Evolutionary conservation across 2,113 vertebrate species (phyloP), one percentile per base, ranked within the genome.

Genomic region (Microtus oregoni): DNA sequence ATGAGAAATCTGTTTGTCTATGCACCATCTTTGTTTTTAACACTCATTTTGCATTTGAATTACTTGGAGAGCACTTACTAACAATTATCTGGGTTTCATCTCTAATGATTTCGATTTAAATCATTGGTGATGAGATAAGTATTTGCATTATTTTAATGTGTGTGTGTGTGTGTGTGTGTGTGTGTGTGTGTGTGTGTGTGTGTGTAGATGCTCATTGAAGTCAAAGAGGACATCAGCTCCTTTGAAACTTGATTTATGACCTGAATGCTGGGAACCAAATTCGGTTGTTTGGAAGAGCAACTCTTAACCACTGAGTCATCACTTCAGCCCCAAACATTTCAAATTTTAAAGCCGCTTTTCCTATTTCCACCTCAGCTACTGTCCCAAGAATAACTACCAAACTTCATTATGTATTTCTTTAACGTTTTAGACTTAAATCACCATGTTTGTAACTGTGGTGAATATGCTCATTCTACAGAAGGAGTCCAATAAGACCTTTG

Each of bases 1-100:
- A 41, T 77, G 7, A 95, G 41, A 41, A 94, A 95, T 47, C 47
- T 97, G 13, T 52, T 52, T 52, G 52, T 52, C 52, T 52, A 52
- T 52, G 52, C 52, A 52, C 52, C 52, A 52, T 52, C 52, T 52
- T 52, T 52, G 52, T 14, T 52, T 52, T 52, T 52, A 52, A 52
- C 52, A 52, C 0, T 52, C 52, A 52, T 52, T 52, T 52, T 52
- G 13, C 13, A 52, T 52, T 52, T 52, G 50, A 52, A 52, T 52
- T 52, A 52, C 50, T 52, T 52, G 50, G 50, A 52, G 50, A 52
- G 47, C 50, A 52, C 50, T 52, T 52, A 52, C 50, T 52, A 52
- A 14, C 13, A 2, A 52, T 52, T 14, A 52, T 52, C 50, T 52
- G 2, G 50, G 50, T 52, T 52, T 52, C 50, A 52, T 52, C 12